phyloP scores from a whole-genome alignment of 2,113 vertebrate species.

The Vulpes ferrilata region DNA sequence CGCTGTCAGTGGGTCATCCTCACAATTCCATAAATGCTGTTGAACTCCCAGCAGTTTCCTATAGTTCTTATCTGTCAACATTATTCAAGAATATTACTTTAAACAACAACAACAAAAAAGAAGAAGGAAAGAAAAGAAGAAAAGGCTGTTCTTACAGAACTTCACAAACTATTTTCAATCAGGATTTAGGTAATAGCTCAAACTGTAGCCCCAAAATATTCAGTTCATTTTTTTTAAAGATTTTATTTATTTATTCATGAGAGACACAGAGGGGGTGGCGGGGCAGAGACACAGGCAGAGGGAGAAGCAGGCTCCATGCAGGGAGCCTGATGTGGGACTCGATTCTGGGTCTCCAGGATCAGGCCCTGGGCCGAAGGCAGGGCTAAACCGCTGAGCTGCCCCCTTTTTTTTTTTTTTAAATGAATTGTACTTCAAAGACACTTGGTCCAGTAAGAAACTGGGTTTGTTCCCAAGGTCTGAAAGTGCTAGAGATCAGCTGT shows the following conservation, averaged over 20 bases:
- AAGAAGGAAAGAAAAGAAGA: not conserved
- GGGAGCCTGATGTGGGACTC: too few relatives aligned
- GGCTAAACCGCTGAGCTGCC: too few relatives aligned
- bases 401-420: constrained; percentile 80
- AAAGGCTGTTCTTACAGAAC: not conserved
- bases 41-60: not conserved
- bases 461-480: constrained; percentile 75
- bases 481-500: constrained; percentile 85
- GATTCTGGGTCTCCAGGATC: too few relatives aligned
- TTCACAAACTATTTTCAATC: not conserved
- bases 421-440: constrained; percentile 79
- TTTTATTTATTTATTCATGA: too few relatives aligned
- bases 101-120: not conserved
- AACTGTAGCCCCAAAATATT: constrained; percentile 69
- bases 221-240: constrained; percentile 76
- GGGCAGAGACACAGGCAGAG: too few relatives aligned
- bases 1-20: not conserved
- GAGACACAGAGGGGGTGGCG: too few relatives aligned
- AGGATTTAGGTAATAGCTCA: constrained; percentile 63
- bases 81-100: not conserved
- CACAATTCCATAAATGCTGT: not conserved
- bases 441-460: constrained; percentile 78
- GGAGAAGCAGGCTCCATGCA: too few relatives aligned
- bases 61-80: not conserved
- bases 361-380: too few relatives aligned